Conservation (phyloP, 2,797 vertebrate genomes). For the Thamnophis elegans region DNA sequence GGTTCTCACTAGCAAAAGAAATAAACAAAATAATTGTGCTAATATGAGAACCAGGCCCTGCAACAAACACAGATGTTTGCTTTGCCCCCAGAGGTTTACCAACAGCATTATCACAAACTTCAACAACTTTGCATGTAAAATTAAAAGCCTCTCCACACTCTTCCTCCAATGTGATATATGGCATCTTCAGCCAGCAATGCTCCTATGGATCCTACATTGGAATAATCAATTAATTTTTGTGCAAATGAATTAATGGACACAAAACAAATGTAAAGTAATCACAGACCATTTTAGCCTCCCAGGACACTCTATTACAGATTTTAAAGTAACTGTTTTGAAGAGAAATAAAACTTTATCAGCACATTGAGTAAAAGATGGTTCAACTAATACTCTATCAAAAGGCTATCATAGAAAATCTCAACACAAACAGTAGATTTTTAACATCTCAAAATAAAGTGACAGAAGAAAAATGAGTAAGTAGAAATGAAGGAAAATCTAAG, state of each 20-base stretch:
- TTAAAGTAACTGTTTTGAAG: neutral
- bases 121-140: neutral
- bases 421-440: neutral
- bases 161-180: neutral
- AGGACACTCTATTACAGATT: neutral
- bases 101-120: neutral
- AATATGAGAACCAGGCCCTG: neutral
- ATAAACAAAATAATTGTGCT: neutral
- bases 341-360: neutral
- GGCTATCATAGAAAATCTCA: neutral
- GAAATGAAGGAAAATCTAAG: neutral
- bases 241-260: neutral
- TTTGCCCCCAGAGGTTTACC: neutral
- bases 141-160: neutral
- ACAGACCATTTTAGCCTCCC: neutral
- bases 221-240: neutral
- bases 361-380: neutral
- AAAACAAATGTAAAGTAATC: neutral
- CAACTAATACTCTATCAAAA: neutral
- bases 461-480: neutral
- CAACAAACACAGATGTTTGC: neutral
- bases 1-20: neutral
- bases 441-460: neutral
- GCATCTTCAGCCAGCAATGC: neutral
- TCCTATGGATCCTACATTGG: neutral